Evolutionary conservation across 2,888 invertebrate genomes (phyloP).

Genomic region (Erannis defoliaria): DNA sequence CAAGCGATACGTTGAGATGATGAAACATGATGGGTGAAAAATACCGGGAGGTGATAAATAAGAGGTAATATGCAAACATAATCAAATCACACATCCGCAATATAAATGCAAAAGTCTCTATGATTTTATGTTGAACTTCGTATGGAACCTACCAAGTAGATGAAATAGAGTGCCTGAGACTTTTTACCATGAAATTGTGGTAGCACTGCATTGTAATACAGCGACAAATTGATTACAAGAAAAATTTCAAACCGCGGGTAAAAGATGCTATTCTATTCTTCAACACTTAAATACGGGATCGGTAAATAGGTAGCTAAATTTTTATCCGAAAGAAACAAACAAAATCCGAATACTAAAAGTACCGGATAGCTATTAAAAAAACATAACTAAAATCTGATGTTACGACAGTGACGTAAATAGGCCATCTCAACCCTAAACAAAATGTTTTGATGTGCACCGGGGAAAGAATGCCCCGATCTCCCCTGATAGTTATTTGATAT

Average conservation of each 20-base stretch:
- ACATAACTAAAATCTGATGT: slow-evolving; percentile 65
- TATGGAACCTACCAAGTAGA: neutral
- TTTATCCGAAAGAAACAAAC: slow-evolving; percentile 29
- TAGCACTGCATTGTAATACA: too few relatives aligned
- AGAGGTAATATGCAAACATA: slow-evolving; percentile 14
- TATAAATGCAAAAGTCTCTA: neutral
- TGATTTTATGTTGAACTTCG: neutral
- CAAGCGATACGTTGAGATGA: slow-evolving; percentile 46
- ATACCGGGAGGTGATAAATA: slow-evolving; percentile 35
- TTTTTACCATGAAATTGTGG: too few relatives aligned
- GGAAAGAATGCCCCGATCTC: slow-evolving; percentile 74
- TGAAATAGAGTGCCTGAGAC: too few relatives aligned
- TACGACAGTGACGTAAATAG: slow-evolving; percentile 53
- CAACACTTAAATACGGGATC: too few relatives aligned
- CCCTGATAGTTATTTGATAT: slow-evolving; percentile 91
- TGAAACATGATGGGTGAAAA: slow-evolving; percentile 45
- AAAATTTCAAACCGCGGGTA: too few relatives aligned
- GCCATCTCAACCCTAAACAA: slow-evolving; percentile 67
- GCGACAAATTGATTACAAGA: too few relatives aligned
- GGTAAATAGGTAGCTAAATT: too few relatives aligned
- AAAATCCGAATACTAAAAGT: slow-evolving; percentile 43
- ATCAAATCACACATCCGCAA: neutral
- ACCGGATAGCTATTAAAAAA: slow-evolving; percentile 65
- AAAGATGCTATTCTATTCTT: too few relatives aligned
- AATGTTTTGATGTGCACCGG: slow-evolving; percentile 73